A percentile compares a stretch with the other conserved stretches of the same genome.
phyloP scores from a whole-genome alignment of 2,113 vertebrate genomes.

The Acrocephalus arundinaceus region DNA sequence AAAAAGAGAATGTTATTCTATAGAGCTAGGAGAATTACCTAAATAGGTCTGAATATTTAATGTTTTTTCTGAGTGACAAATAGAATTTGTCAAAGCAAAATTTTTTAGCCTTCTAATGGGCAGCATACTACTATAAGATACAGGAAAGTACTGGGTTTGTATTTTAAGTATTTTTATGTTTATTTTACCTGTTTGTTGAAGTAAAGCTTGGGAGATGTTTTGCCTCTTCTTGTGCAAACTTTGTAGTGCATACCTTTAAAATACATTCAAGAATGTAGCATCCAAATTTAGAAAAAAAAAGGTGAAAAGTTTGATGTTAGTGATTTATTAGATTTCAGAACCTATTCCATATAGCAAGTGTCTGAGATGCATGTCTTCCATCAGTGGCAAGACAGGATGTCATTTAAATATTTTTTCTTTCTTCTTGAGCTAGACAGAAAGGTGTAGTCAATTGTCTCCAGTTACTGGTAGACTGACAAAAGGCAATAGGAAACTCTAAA shows the following conservation, averaged over 20 bases:
- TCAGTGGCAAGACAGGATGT: neutral
- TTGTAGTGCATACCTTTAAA: neutral
- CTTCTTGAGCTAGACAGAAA: constrained; percentile 39
- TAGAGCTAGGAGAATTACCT: constrained; percentile 40
- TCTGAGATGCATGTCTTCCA: neutral
- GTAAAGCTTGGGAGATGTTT: constrained; percentile 21
- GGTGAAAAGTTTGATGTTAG: neutral
- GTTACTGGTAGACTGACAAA: constrained; percentile 54
- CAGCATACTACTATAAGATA: neutral
- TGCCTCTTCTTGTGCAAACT: neutral
- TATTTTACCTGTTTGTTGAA: constrained; percentile 31
- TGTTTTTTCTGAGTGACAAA: constrained; percentile 1
- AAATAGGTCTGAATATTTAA: constrained; percentile 38
- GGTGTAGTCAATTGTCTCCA: constrained; percentile 53
- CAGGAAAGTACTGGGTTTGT: neutral
- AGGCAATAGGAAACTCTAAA: constrained; percentile 65
- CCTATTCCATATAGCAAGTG: neutral
- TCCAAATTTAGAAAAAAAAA: neutral
- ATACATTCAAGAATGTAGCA: neutral
- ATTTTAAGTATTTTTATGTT: neutral
- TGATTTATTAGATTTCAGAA: constrained; percentile 31
- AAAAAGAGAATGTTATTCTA: constrained; percentile 39
- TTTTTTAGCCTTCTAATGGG: neutral
- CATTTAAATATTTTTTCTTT: constrained; percentile 55
- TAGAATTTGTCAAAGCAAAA: constrained; percentile 10